Base-by-base conservation (phyloP, 2,113 vertebrate genomes). In the Sitta europaea region DNA sequence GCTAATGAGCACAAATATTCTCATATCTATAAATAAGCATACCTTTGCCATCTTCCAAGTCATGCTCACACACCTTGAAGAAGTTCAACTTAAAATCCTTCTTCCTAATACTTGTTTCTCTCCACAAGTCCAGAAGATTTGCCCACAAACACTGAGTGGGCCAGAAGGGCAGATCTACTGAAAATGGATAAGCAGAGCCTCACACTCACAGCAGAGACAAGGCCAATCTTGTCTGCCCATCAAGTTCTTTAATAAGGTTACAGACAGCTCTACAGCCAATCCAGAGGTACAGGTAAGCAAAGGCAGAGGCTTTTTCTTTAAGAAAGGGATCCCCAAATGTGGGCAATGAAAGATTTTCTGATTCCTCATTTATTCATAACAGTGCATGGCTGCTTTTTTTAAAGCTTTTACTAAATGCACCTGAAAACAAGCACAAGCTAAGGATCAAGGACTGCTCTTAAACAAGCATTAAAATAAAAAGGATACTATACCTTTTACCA, bases 361-460 rank as follows among this genome's bases (percentile, higher is more conserved):
- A 53, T 53, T 57, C 50, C 42, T 82, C 66, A 53, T 59, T 67
- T 11, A 50, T 8, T 16, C 3, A 6, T 8, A 53, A 35, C 9
- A 76, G 16, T 33, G n/a, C 2, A 12, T 7, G 15, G 4, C 43
- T 58, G 24, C 9, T 5, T 11, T 18, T 63, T 47, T n/a, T 48
- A 17, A 42, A 62, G 45, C n/a, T 92, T 91, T 66, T 50, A 63
- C 28, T 43, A 77, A 84, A 66, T 2, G 11, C 14, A 67, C 7
- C 73, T 92, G 24, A 70, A 83, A 92, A 76, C 47, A 87, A 81
- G n/a, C n/a, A 81, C 33, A 53, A 43, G 15, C 20, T 53, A 63
- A n/a, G 25, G 43, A 71, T 71, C 61, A 63, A 70, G 63, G 55
- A 35, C 36, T 68, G 66, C 38, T 75, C 40, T 84, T 84, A 58